Evolutionary conservation across 2,888 invertebrate genomes (phyloP).

Genomic region (Autographa pulchrina): DNA sequence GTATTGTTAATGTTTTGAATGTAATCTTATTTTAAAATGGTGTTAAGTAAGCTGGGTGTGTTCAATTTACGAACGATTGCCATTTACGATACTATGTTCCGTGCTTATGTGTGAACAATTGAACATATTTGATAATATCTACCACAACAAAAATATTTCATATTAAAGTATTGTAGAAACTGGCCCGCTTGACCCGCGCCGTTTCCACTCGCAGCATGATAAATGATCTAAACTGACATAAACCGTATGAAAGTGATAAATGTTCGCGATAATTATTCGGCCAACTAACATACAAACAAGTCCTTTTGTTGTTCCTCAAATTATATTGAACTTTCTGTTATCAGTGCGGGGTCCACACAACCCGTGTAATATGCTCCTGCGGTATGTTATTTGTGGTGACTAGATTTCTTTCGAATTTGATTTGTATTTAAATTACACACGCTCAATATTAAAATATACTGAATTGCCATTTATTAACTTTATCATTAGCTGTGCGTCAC

Average conservation of each 20-base stretch:
- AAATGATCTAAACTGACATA: slow-evolving; percentile 71
- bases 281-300: slow-evolving; percentile 57
- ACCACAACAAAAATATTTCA: slow-evolving; percentile 3
- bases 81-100: background rate
- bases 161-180: slow-evolving; percentile 42
- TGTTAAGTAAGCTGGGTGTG: too few species aligned
- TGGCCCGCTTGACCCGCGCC: slow-evolving; percentile 21
- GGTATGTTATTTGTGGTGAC: background rate
- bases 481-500: too few species aligned
- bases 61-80: too few species aligned
- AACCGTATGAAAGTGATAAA: slow-evolving; percentile 74
- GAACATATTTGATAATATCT: background rate
- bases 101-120: background rate
- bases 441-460: background rate
- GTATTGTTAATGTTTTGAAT: too few species aligned
- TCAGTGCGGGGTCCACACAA: background rate
- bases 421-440: background rate
- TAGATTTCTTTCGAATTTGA: background rate
- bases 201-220: slow-evolving; percentile 65
- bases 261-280: slow-evolving; percentile 68
- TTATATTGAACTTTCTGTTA: slow-evolving; percentile 30
- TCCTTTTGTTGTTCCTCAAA: slow-evolving; percentile 38
- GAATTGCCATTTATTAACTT: too few species aligned
- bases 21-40: too few species aligned
- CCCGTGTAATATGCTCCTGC: background rate